Percentiles rank a stretch among this genome's conserved stretches.
These are phyloP conservation scores for Sitophilus oryzae DNA, from an alignment of 1,140 invertebrate genomes.

Conservation along the genomic window DNA sequence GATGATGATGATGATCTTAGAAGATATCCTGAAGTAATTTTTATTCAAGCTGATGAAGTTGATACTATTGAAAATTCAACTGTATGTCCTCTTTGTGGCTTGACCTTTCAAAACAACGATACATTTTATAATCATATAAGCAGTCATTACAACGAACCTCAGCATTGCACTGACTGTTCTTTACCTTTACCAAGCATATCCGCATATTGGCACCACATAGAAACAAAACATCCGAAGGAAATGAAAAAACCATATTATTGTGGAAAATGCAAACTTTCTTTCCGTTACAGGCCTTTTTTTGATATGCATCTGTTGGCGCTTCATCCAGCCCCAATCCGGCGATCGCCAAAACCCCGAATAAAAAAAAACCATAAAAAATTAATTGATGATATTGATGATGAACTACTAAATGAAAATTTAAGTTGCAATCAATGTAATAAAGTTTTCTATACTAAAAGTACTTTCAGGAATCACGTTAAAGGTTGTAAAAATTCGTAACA, in stretches of 20 bases:
- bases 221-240: slow-evolving; percentile 9
- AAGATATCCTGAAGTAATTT: slow-evolving; percentile 10
- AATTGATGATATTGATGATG: neutral
- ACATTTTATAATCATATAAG: slow-evolving; percentile 14
- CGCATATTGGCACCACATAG: slow-evolving; percentile 13
- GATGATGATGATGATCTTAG: slow-evolving; percentile 7
- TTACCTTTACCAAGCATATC: slow-evolving; percentile 10
- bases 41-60: slow-evolving; percentile 11
- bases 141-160: slow-evolving; percentile 16
- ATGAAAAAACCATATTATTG: slow-evolving; percentile 6
- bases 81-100: slow-evolving; percentile 14
- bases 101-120: slow-evolving; percentile 12
- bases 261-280: slow-evolving; percentile 11
- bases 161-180: slow-evolving; percentile 11
- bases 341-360: slow-evolving; percentile 1
- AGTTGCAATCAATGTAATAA: slow-evolving; percentile 20
- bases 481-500: slow-evolving; percentile 6
- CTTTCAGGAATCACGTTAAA: slow-evolving; percentile 15
- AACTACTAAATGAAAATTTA: neutral
- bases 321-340: too few relatives aligned
- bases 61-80: neutral
- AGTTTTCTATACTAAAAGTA: neutral
- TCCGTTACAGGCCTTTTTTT: slow-evolving; percentile 16
- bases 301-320: slow-evolving; percentile 9
- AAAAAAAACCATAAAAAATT: neutral